Conservation (phyloP, 2,888 invertebrate genomes). For the Melanostoma scalare region DNA sequence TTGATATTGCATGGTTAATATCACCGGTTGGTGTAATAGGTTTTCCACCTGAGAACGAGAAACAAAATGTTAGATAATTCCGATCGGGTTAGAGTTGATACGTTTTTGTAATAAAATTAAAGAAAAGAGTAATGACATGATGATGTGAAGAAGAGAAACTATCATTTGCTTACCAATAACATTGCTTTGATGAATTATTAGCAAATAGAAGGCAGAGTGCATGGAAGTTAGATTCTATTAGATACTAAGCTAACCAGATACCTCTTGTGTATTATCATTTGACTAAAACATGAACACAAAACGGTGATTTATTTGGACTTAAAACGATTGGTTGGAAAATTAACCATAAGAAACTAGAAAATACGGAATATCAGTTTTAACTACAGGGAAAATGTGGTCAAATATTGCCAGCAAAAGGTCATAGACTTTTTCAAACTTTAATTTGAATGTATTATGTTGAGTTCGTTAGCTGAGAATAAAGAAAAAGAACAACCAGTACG, state of each 20-base stretch:
- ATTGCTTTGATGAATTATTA: too few species aligned
- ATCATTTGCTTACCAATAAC: too few species aligned
- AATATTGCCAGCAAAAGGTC: too few species aligned
- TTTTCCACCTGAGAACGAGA: slow-evolving; percentile 79
- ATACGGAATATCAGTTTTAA: too few species aligned
- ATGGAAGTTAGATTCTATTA: not conserved
- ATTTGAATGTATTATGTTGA: too few species aligned
- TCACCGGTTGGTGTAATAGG: slow-evolving; percentile 82
- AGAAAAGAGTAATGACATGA: not conserved
- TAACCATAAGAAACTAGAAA: too few species aligned
- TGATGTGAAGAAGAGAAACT: not conserved
- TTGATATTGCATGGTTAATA: slow-evolving; percentile 75
- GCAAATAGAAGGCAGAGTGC: too few species aligned
- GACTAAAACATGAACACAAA: not conserved
- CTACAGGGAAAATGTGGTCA: too few species aligned
- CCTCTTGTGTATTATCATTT: not conserved
- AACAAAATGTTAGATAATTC: slow-evolving; percentile 8
- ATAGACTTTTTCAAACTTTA: too few species aligned
- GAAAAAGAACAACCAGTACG: too few species aligned
- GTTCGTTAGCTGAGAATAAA: too few species aligned
- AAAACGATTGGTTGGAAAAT: too few species aligned
- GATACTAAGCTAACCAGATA: not conserved
- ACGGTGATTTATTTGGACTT: not conserved
- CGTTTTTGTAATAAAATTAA: not conserved
- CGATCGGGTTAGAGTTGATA: not conserved